Evolutionary conservation across 2,888 invertebrate species (phyloP), one percentile per base, ranked within the genome.

Genomic region (Strigamia maritima): DNA sequence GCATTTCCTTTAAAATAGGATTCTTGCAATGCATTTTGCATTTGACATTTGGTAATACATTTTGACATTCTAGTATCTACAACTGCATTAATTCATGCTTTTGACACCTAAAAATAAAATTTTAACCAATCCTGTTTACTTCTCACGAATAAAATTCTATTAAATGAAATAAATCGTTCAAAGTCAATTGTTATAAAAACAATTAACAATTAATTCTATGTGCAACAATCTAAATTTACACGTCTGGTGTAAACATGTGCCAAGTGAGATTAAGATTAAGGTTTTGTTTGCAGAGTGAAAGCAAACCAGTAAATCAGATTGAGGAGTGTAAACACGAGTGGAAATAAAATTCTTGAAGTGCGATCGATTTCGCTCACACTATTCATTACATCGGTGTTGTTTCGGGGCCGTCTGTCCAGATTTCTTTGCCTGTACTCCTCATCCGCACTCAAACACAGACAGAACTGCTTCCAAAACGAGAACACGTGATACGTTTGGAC

Each of bases 281-380:
- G 78, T 49, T 49, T 49, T 49, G 49, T 49, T 38, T 44, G 28
- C 40, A 26, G 35, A 70, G 26, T 79, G 85, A 94, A 95, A 49
- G 92, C 90, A 85, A 94, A 87, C 96, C 97, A 97, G 86, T 97
- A 97, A 84, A 93, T 91, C 78, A 96, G 87, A 85, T 96, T 97
- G 81, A 97, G 91, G 0, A 94, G 86, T 0, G 92, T 91, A 85
- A 97, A 97, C 0, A 94, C 93, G 14, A 93, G 90, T 2, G 97
- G 96, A 82, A 88, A 88, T 76, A 94, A 87, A 76, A 94, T 87
- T 76, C 95, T 88, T 0, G 95, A 93, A 0, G 92, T 91, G 83
- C 91, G 90, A 87, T 95, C 94, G 83, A 95, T 95, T 84, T 91
- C 88, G 0, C 94, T 94, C 7, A 95, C 94, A 85, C 94, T 94